phyloP scores from a whole-genome alignment of 2,797 vertebrate species.

The Bradypodion pumilum region DNA sequence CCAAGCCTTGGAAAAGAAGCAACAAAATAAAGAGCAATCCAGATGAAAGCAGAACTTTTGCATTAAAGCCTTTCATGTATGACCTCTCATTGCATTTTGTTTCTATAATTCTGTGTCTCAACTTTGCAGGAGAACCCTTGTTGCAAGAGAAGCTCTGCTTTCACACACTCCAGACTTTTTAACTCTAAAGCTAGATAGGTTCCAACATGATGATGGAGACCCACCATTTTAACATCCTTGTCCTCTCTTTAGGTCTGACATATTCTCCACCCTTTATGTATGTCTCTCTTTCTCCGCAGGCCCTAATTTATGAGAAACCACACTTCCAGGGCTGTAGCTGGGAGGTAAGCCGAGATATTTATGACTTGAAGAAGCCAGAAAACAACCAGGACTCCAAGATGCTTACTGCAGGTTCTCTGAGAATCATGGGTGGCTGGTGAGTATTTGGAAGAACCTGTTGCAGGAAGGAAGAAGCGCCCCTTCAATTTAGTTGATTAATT shows the following conservation, averaged over 20 bases:
- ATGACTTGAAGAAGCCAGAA: conserved; percentile 79
- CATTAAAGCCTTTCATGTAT: too few relatives aligned
- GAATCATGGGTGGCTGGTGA: conserved; percentile 91
- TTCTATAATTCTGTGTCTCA: neutral
- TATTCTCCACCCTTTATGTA: neutral
- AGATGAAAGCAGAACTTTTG: too few relatives aligned
- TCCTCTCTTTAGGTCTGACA: too few relatives aligned
- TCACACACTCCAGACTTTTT: neutral
- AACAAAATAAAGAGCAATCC: too few relatives aligned
- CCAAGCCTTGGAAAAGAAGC: too few relatives aligned
- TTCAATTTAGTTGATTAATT: too few relatives aligned
- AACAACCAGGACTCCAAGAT: conserved; percentile 72
- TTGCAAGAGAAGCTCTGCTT: neutral
- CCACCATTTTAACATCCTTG: neutral
- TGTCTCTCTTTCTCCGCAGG: conserved; percentile 68
- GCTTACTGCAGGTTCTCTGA: conserved; percentile 84
- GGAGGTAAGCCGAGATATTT: conserved; percentile 81
- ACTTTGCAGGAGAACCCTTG: neutral
- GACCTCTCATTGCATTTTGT: neutral
- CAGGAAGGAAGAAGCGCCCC: neutral
- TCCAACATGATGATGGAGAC: neutral
- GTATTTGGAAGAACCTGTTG: conserved; percentile 22
- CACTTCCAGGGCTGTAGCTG: conserved; percentile 86
- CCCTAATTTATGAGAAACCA: conserved; percentile 84
- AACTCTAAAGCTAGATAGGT: neutral